Conservation (phyloP, 2,888 invertebrate genomes). For the Acheta domesticus region DNA sequence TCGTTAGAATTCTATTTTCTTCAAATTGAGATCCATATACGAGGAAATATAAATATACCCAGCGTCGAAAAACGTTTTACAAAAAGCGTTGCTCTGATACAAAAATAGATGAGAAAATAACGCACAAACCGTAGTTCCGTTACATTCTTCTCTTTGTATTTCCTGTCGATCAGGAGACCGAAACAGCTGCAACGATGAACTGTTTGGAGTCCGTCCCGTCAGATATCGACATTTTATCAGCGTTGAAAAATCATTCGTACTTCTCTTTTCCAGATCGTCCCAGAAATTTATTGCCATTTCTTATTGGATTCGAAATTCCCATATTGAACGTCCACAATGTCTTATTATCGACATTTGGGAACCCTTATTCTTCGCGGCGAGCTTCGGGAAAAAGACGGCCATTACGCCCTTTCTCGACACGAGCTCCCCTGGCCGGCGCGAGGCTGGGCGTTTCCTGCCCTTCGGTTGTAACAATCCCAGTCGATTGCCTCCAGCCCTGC, state of each 20-base stretch:
- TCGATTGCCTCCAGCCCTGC: background rate
- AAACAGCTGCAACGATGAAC: too few relatives aligned
- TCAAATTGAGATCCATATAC: too few relatives aligned
- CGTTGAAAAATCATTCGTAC: background rate
- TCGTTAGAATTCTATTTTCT: too few relatives aligned
- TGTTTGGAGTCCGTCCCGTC: background rate
- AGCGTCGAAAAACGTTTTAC: too few relatives aligned
- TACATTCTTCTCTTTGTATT: too few relatives aligned
- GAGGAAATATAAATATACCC: too few relatives aligned
- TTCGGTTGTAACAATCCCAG: background rate
- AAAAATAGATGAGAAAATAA: too few relatives aligned
- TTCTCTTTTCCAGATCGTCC: background rate
- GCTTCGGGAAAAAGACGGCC: background rate
- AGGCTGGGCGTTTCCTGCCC: background rate
- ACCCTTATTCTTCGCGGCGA: background rate
- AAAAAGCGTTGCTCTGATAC: too few relatives aligned
- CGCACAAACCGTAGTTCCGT: too few relatives aligned
- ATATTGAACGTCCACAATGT: slow-evolving; percentile 8
- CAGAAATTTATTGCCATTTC: background rate
- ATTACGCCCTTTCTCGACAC: background rate
- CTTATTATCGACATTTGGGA: background rate
- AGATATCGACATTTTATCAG: background rate
- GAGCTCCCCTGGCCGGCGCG: background rate
- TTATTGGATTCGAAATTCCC: slow-evolving; percentile 7
- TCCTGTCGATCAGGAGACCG: too few relatives aligned